Percentiles rank a stretch among this genome's conserved stretches.
Conservation (phyloP, 2,888 invertebrate genomes). For the Fabriciana adippe region DNA sequence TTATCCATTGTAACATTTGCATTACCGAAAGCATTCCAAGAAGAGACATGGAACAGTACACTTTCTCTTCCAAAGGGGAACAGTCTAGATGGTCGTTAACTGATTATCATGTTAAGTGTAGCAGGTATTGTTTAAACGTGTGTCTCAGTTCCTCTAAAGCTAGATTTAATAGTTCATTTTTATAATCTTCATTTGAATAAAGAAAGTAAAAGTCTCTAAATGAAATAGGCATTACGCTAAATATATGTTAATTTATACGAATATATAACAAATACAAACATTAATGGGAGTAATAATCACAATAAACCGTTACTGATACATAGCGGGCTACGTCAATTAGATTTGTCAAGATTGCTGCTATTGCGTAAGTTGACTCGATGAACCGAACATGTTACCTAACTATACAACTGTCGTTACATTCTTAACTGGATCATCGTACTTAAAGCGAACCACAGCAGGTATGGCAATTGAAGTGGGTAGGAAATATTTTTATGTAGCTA, state of each 20-base stretch:
- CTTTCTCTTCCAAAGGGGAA: slow-evolving; percentile 75
- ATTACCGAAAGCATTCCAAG: slow-evolving; percentile 73
- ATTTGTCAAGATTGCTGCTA: slow-evolving; percentile 61
- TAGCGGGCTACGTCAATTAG: slow-evolving; percentile 60
- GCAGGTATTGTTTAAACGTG: slow-evolving; percentile 50
- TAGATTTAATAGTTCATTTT: slow-evolving; percentile 7
- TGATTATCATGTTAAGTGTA: slow-evolving; percentile 76
- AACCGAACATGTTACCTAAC: slow-evolving; percentile 68
- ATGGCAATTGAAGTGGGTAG: background rate
- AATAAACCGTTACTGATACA: slow-evolving; percentile 71
- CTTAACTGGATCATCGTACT: slow-evolving; percentile 63
- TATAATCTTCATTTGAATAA: background rate
- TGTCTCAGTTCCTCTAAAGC: slow-evolving; percentile 21
- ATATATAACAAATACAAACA: slow-evolving; percentile 11
- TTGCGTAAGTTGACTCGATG: slow-evolving; percentile 69
- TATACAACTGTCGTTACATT: slow-evolving; percentile 62
- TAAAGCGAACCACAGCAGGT: slow-evolving; percentile 36
- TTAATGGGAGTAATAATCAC: slow-evolving; percentile 65
- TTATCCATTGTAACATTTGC: slow-evolving; percentile 76
- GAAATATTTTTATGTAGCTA: background rate
- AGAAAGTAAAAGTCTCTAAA: no score
- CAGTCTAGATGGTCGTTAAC: slow-evolving; percentile 68
- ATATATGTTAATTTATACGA: background rate
- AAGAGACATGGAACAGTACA: slow-evolving; percentile 63
- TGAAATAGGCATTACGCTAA: background rate